Evolutionary conservation across 1,140 invertebrate genomes (phyloP), one percentile per base, ranked within the genome.

Genomic region (Mactra quadrangularis): DNA sequence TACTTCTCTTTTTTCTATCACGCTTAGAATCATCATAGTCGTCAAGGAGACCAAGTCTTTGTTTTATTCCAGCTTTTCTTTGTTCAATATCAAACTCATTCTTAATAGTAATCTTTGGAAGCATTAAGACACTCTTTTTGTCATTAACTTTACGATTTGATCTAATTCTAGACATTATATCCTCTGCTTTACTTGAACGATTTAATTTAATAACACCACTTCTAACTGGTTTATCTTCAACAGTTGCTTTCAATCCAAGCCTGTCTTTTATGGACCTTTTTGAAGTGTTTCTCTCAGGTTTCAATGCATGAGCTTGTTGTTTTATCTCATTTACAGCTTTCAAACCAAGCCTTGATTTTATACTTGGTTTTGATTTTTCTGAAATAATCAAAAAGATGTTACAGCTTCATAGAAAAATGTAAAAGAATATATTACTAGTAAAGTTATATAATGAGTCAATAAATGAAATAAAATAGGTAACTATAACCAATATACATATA

Each of bases 21-120:
- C 45, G 70, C 50, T 47, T 66, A n/a, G 52, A 66, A 31, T 68
- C 76, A 29, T 60, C 66, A 17, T 79, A 45, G 27, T 52, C 45
- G 47, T 71, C 77, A 22, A 71, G 19, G 0, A 81, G 53, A 11
- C 77, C 77, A 17, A 81, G 66, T 71, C 77, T 70, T 52, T 81
- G 64, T 57, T 71, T 71, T 31, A 81, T 60, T 53, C 66, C 64
- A 11, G 55, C 17, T 59, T 70, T 71, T 27, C 64, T 31, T 1
- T 71, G 62, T 35, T 71, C 77, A 38, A 81, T 57, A 52, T 72
- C 70, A 25, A 57, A n/a, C 19, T 50, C n/a, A 57, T 81, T 81
- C 33, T 81, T 55, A 59, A 81, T 81, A n/a, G 77, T 81, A n/a
- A 81, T 81, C 13, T 81, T 50, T n/a, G 77, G 77, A 53, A 85